Percentiles rank a stretch among this genome's conserved stretches.
Evolutionary conservation across 2,797 vertebrate species (phyloP).

Genomic region (Enteromius mattozi): DNA sequence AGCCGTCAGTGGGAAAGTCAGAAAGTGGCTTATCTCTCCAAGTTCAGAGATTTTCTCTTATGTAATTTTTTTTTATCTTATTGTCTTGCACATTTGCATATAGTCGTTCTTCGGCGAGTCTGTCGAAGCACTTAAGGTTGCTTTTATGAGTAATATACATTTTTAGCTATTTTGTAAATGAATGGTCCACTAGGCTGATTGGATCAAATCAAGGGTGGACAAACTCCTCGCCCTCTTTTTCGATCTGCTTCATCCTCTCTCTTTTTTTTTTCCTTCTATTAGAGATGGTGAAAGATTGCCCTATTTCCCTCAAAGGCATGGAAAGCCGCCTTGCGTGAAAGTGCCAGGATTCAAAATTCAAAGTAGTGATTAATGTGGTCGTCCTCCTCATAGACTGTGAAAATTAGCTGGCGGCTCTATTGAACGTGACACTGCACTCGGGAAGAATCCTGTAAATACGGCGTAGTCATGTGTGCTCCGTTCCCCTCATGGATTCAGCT

Average conservation of each 20-base stretch:
- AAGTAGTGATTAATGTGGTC: slow-evolving; percentile 55
- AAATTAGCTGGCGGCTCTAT: slow-evolving; percentile 48
- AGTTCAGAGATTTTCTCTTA: slow-evolving; percentile 14
- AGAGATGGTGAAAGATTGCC: slow-evolving; percentile 54
- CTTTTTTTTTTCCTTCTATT: slow-evolving; percentile 55
- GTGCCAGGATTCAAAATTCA: slow-evolving; percentile 50
- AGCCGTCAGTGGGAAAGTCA: background rate
- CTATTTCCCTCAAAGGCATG: slow-evolving; percentile 48
- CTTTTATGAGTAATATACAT: slow-evolving; percentile 41
- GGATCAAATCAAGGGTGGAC: slow-evolving; percentile 55
- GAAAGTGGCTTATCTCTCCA: slow-evolving; percentile 3
- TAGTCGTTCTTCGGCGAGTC: background rate
- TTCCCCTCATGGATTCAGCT: slow-evolving; percentile 30
- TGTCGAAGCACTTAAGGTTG: slow-evolving; percentile 7
- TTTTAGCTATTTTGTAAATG: slow-evolving; percentile 33
- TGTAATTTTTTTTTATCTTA: background rate
- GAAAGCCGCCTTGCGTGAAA: slow-evolving; percentile 52
- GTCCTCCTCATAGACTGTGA: slow-evolving; percentile 50
- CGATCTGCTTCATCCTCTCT: slow-evolving; percentile 60
- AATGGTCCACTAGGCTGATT: slow-evolving; percentile 12
- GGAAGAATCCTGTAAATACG: slow-evolving; percentile 54
- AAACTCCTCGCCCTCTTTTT: slow-evolving; percentile 49
- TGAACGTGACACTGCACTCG: slow-evolving; percentile 38
- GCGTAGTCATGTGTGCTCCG: slow-evolving; percentile 18
- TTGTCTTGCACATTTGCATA: slow-evolving; percentile 14